phyloP scores from a whole-genome alignment of 2,797 vertebrate species.

The Carapus acus region DNA sequence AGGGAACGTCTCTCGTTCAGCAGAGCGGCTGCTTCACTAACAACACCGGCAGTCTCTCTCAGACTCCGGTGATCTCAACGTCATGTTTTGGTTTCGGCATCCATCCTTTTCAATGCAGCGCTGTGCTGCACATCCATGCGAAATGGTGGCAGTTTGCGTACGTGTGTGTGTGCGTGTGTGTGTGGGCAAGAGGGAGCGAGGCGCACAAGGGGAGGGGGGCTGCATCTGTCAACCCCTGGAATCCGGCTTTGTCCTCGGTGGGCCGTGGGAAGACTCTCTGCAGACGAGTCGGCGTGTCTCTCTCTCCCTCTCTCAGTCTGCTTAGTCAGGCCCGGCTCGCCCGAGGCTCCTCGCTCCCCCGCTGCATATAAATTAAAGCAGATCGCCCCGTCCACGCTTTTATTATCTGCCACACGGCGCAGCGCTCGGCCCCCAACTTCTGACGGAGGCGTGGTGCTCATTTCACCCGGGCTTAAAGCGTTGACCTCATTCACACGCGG shows the following conservation, averaged over 20 bases:
- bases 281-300: slow-evolving; percentile 58
- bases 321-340: slow-evolving; percentile 68
- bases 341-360: slow-evolving; percentile 60
- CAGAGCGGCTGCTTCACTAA: slow-evolving; percentile 43
- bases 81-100: slow-evolving; percentile 36
- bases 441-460: slow-evolving; percentile 40
- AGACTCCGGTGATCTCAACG: too few relatives aligned
- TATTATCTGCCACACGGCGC: slow-evolving; percentile 48
- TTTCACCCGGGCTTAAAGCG: slow-evolving; percentile 43
- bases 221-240: too few relatives aligned
- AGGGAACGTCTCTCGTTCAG: slow-evolving; percentile 50
- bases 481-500: slow-evolving; percentile 41
- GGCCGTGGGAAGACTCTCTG: slow-evolving; percentile 54
- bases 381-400: slow-evolving; percentile 53
- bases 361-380: slow-evolving; percentile 67
- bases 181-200: too few relatives aligned
- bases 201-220: too few relatives aligned
- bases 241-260: slow-evolving; percentile 43
- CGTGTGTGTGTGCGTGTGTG: too few relatives aligned
- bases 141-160: too few relatives aligned
- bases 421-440: slow-evolving; percentile 57
- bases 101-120: too few relatives aligned
- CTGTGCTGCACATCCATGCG: too few relatives aligned
- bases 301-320: slow-evolving; percentile 56
- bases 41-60: slow-evolving; percentile 45